Base-by-base conservation (phyloP, 2,797 vertebrate species). In the Caiman crocodilus region DNA sequence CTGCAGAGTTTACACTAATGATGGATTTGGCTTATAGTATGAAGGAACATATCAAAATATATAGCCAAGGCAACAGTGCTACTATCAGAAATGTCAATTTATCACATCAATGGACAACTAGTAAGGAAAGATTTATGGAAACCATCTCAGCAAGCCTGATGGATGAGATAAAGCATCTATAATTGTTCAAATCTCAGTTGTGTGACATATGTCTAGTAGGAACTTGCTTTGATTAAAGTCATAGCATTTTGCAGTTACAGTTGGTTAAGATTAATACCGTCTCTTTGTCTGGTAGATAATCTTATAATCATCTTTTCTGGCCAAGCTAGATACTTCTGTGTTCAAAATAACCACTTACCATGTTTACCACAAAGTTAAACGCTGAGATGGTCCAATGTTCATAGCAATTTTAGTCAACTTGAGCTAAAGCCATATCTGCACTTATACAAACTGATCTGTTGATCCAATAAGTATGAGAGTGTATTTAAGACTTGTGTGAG, bases 291-390 rank as follows among this genome's bases (percentile, higher is more conserved):
- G 63, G 25, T 32, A 65, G 55, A 5, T 56, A 11, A 1, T 11
- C 2, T 1, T 10, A 55, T 16, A 84, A 32, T 63, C 65, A 71
- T 26, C 1, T 67, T 78, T 94, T 58, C 58, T 63, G 89, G 4
- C 71, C 86, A 78, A 3, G 0, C 1, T 1, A 12, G 20, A 6
- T 89, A 23, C 2, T 82, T 87, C 76, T 32, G 30, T 0, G 0
- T 61, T 20, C 25, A 57, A 86, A 73, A 13, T 80, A 89, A 74
- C 4, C 32, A 30, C 25, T 80, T 50, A 35, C 2, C 21, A 18
- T 25, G 4, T 42, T 77, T 25, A 78, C 1, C 17, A 5, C 14
- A n/a, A 26, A 82, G 10, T 32, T 42, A 77, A 42, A 50, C 80
- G 6, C 15, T 64, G 57, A 65, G 55, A 2, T 75, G 25, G 2